Evolutionary conservation across 2,113 vertebrate species (phyloP), one percentile per base, ranked within the genome.

Genomic region (Oxyruncus cristatus): DNA sequence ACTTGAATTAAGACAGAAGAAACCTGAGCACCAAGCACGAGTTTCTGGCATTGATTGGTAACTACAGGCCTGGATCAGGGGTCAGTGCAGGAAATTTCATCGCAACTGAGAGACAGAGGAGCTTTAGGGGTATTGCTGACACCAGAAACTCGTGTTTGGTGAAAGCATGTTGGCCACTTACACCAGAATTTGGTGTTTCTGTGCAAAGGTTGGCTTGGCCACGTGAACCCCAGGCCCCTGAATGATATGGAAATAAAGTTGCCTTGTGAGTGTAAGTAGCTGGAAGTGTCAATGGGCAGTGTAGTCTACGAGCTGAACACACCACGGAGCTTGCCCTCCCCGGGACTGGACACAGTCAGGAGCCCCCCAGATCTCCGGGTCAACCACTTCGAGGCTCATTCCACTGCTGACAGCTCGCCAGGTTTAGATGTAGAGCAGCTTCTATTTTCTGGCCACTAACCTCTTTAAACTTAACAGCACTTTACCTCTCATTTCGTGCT

Each of bases 401-500:
- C 42, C 32, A 33, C 39, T 9, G 3, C 63, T 72, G 26, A n/a
- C 0, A 3, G 35, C n/a, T 82, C 62, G 26, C 41, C 44, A 73
- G 22, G 13, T 41, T 72, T 75, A 53, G 70, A 78, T 71, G 56
- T 65, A 56, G n/a, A 62, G 30, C 16, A 75, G 53, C 32, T 82
- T 47, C 65, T 86, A 18, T 92, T 67, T 86, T 93, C 84, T 82
- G 32, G 28, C 53, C 49, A n/a, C 66, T 82, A 79, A 41, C 26
- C 9, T 76, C 28, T 65, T 87, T 68, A 61, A 88, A 79, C 18
- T 21, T n/a, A 87, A 68, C 23, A 79, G 9, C 21, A 49, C 22
- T 89, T 89, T 27, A 35, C 26, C 15, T 82, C 20, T 58, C 28
- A 44, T 75, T 91, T 78, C 11, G 14, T 55, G 20, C 20, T 93